Base-by-base conservation (phyloP, 2,113 vertebrate genomes). In the Solea solea region DNA sequence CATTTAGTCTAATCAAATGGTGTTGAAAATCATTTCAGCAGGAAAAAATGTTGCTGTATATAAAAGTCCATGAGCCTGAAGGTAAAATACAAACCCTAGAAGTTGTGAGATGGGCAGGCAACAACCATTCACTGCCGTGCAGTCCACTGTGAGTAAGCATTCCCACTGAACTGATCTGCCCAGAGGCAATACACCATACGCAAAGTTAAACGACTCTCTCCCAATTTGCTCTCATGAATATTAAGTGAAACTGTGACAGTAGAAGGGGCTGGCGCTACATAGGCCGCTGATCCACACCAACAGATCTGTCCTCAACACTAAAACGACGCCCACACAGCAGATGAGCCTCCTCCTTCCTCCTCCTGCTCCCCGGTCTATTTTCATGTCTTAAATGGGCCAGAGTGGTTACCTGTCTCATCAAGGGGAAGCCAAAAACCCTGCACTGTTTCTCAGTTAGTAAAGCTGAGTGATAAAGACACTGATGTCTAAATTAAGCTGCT, bases 211-310 rank as follows among this genome's bases (percentile, higher is more conserved):
- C 92, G 91, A 93, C 90, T 92, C 88, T 93, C 92, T 94, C 90
- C 89, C 94, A 94, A 95, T 94, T 95, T 94, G 93, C 93, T 93
- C 88, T 94, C 93, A 94, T 94, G 92, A 94, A 95, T 94, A 95
- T 94, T 93, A 90, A 93, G 90, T 86, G 80, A 91, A 62, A 83
- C 91, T 72, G 90, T 91, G 93, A 93, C 91, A 92, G 92, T 84
- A 86, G 83, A 90, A 87, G 87, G 85, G 69, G 82, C 9, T 82
- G 79, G 83, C 85, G 88, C 83, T 86, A 72, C 69, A 86, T 83
- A 80, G 42, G 80, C 80, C 72, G 88, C 86, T 93, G 90, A 93
- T 94, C 82, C 81, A 79, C 86, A 76, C 83, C 84, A 91, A 94
- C 93, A 93, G 91, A 92, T 92, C 85, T 76, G 84, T 79, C 87